A percentile compares a stretch with the other conserved stretches of the same genome.
phyloP scores from a whole-genome alignment of 2,797 vertebrate genomes.

The Carapus acus region DNA sequence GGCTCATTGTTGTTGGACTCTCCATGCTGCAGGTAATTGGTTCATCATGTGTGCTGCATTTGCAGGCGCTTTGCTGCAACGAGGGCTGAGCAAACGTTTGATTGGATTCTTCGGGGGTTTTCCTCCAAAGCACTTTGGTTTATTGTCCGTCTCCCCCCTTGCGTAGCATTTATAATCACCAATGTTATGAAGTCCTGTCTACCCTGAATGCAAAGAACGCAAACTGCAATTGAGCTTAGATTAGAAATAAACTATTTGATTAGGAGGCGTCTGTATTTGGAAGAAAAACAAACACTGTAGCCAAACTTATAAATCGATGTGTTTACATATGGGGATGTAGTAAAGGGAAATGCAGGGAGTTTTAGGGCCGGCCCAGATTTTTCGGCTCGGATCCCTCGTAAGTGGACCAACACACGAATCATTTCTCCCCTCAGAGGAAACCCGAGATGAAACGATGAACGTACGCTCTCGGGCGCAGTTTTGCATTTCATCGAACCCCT shows the following conservation, averaged over 20 bases:
- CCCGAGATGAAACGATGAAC: neutral
- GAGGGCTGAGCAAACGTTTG: neutral
- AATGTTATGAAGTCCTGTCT: neutral
- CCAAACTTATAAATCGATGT: constrained; percentile 28
- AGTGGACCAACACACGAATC: neutral
- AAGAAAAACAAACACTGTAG: constrained; percentile 18
- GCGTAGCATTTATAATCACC: neutral
- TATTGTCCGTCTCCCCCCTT: neutral
- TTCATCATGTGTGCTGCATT: constrained; percentile 26
- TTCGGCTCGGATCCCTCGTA: too few species aligned
- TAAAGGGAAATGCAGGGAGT: constrained; percentile 27
- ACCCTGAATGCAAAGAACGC: neutral
- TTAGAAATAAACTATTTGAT: constrained; percentile 34
- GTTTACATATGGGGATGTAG: constrained; percentile 23
- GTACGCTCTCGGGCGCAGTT: constrained; percentile 8
- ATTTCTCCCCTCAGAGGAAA: neutral
- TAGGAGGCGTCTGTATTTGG: constrained; percentile 20
- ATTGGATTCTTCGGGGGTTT: neutral
- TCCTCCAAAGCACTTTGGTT: neutral
- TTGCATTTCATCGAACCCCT: constrained; percentile 24
- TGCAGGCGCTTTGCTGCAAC: neutral
- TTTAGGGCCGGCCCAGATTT: neutral
- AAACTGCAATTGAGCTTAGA: neutral
- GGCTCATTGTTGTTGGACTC: constrained; percentile 7
- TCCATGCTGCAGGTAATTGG: constrained; percentile 5